Conservation (phyloP, 2,113 vertebrate genomes). For the Megaceryle maxima region DNA sequence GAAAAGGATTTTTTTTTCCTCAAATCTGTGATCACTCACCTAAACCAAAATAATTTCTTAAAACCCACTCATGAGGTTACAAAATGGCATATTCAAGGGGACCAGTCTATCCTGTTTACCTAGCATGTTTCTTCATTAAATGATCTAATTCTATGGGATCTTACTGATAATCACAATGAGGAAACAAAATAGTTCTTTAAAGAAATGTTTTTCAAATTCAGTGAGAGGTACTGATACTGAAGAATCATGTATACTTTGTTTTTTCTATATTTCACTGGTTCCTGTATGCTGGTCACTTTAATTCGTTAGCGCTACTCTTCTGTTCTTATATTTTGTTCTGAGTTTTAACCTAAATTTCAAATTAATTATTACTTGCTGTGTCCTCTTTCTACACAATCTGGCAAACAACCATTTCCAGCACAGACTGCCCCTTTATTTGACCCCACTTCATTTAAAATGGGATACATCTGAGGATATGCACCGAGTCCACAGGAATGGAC, state of each 20-base stretch:
- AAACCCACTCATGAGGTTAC: not conserved
- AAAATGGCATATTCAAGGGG: not conserved
- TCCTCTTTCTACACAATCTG: not conserved
- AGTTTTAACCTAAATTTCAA: not conserved
- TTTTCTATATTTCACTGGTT: not conserved
- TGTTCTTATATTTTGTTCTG: not conserved
- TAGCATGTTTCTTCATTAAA: not conserved
- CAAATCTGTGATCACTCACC: not conserved
- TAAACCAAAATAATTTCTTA: not conserved
- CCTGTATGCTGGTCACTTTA: rapidly evolving
- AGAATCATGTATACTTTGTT: not conserved
- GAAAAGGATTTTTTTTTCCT: not conserved
- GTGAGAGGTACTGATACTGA: not conserved
- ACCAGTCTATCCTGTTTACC: not conserved
- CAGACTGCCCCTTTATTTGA: not conserved
- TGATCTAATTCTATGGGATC: not conserved
- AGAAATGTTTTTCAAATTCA: not conserved
- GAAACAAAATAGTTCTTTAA: not conserved
- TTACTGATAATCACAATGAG: not conserved
- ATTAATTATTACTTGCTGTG: not conserved
- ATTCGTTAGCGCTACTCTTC: not conserved
- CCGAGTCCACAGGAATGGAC: not conserved
- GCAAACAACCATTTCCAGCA: not conserved
- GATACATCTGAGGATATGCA: not conserved
- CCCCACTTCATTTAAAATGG: not conserved